Evolutionary conservation across 2,888 invertebrate genomes (phyloP), one percentile per base, ranked within the genome.

Genomic region (Deroplatys truncata): DNA sequence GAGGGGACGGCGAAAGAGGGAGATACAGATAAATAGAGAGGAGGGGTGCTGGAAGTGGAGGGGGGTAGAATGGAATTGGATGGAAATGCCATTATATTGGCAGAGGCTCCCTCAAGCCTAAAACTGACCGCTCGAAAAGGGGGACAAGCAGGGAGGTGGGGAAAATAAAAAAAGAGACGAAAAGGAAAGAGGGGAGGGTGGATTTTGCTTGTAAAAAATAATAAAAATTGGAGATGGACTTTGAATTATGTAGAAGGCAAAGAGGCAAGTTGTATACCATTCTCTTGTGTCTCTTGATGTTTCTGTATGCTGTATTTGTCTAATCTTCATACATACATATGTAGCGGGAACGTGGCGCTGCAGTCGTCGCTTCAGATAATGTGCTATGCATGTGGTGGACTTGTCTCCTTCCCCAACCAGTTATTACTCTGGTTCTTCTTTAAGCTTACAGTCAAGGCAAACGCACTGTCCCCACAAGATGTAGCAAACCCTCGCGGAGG

Each of bases 141-240:
- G 88, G 82, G 82, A 28, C 28, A 49, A 83, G 31, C 83, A 83
- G n/a, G 49, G 25, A n/a, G 43, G 29, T 16, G 20, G 49, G 28
- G 49, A 25, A 25, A 72, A 72, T 20, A 20, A 72, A 72, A 56
- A 72, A 28, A 56, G 86, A 86, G 88, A 82, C 28, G 28, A 56
- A 56, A 49, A 88, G 29, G 82, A 89, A 85, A 89, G 85, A 84
- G 82, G 31, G 43, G 82, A 85, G 89, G 89, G 88, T 43, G 86
- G 89, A 89, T 86, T 89, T 88, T 85, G 49, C 85, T 89, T 82
- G 85, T 56, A 83, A 82, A 93, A 93, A 93, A 93, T 93, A 93
- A 94, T 93, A 93, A 93, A 94, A 94, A 93, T 93, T 93, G 93
- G 93, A 93, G 93, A 93, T 93, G 93, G 93, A 93, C 93, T 93